A percentile compares a stretch with the other conserved stretches of the same genome.
Evolutionary conservation across 2,888 invertebrate species (phyloP).

Genomic region (Hypsopygia costalis): DNA sequence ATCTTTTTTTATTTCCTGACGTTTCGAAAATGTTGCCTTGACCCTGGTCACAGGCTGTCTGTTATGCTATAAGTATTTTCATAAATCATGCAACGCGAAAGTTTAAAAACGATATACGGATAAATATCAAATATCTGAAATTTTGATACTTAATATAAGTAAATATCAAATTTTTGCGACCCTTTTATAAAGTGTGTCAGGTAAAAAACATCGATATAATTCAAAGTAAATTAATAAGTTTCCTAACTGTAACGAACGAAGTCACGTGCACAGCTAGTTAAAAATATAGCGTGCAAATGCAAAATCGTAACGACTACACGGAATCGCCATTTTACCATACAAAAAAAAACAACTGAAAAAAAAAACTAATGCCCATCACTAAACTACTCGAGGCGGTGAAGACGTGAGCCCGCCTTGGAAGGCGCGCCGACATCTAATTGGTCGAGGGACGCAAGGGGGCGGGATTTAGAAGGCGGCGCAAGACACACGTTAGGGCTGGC

Average conservation of each 20-base stretch:
- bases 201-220: too few relatives aligned
- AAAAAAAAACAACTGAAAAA: constrained; percentile 55
- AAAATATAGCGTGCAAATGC: constrained; percentile 1
- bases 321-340: constrained; percentile 47
- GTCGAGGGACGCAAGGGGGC: constrained; percentile 46
- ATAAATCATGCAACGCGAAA: too few relatives aligned
- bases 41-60: too few relatives aligned
- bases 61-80: too few relatives aligned
- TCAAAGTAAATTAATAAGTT: too few relatives aligned
- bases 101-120: too few relatives aligned
- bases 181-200: too few relatives aligned
- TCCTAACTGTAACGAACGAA: not conserved
- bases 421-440: constrained; percentile 43
- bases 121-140: too few relatives aligned
- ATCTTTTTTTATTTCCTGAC: too few relatives aligned
- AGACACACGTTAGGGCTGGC: constrained; percentile 41
- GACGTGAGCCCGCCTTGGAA: constrained; percentile 42
- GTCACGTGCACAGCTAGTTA: not conserved
- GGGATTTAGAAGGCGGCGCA: constrained; percentile 51
- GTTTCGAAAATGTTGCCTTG: too few relatives aligned
- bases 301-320: constrained; percentile 25
- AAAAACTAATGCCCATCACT: constrained; percentile 71
- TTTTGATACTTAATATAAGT: too few relatives aligned
- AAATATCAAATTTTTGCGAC: too few relatives aligned
- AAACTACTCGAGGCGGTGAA: constrained; percentile 56